These are phyloP conservation scores for Poeciliopsis gracilis DNA, from an alignment of 2,797 vertebrate species.

Conservation along the genomic window DNA sequence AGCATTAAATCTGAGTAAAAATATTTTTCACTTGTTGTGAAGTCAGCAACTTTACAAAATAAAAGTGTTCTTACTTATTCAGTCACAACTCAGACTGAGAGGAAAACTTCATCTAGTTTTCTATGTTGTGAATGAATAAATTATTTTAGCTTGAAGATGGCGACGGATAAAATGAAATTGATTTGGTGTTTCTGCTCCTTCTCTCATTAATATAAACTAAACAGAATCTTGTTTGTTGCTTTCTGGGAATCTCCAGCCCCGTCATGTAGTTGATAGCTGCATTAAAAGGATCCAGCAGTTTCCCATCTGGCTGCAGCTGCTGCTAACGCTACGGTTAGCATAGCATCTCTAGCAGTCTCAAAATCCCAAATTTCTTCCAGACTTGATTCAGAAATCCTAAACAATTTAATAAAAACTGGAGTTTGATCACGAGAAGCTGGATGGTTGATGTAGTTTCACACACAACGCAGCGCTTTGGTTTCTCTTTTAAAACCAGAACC, in stretches of 20 bases:
- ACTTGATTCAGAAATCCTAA: conserved; percentile 64
- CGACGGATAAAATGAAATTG: too few relatives aligned
- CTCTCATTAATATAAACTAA: background rate
- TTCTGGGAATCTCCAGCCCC: background rate
- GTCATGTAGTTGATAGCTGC: conserved; percentile 1
- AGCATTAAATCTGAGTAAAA: background rate
- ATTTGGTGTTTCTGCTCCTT: too few relatives aligned
- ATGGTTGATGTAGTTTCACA: conserved; percentile 29
- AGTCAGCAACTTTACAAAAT: background rate
- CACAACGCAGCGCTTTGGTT: too few relatives aligned
- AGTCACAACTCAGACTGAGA: background rate
- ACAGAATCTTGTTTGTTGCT: conserved; percentile 7
- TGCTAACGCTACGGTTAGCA: conserved; percentile 41
- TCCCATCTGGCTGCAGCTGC: conserved; percentile 8
- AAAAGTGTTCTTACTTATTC: background rate
- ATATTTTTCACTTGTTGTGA: background rate
- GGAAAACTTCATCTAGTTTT: background rate
- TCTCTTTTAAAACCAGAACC: too few relatives aligned
- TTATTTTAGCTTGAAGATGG: too few relatives aligned
- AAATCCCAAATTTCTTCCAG: conserved; percentile 60
- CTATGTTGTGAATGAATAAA: too few relatives aligned
- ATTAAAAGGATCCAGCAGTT: background rate
- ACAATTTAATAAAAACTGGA: conserved; percentile 61
- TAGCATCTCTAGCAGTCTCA: conserved; percentile 52
- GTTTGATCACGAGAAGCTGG: conserved; percentile 45